Evolutionary conservation across 2,888 invertebrate species (phyloP).

Genomic region (Dasysyrphus tricinctus): DNA sequence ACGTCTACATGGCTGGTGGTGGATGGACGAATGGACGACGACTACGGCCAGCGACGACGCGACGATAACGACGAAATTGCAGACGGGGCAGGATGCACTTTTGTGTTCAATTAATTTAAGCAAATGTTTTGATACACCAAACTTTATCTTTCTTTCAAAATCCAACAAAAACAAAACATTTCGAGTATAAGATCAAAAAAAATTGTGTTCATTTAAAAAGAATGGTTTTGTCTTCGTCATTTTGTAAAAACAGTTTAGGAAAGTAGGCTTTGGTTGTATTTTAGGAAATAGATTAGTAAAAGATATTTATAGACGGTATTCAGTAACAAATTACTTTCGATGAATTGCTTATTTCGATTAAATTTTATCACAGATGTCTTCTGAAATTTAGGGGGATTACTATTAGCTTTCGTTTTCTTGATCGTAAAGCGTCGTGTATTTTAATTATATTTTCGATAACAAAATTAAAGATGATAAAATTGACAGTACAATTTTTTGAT

Average conservation of each 20-base stretch:
- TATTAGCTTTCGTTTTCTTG: background rate
- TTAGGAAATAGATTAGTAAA: background rate
- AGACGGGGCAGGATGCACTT: constrained; percentile 44
- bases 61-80: constrained; percentile 7
- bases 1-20: constrained; percentile 59
- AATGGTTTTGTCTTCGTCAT: constrained; percentile 1
- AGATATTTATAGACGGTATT: background rate
- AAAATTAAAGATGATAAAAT: no score
- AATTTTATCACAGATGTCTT: background rate
- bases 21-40: constrained; percentile 36
- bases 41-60: no score
- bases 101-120: constrained; percentile 61
- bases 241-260: constrained; percentile 9
- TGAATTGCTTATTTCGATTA: background rate
- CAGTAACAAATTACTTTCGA: background rate
- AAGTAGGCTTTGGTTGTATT: constrained; percentile 22
- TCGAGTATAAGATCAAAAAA: background rate
- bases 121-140: constrained; percentile 49
- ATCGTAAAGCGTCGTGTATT: background rate
- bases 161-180: background rate
- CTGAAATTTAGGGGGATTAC: background rate
- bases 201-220: constrained; percentile 1
- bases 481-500: no score
- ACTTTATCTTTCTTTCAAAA: constrained; percentile 23
- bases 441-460: background rate